Base-by-base conservation (phyloP, 2,888 invertebrate genomes). In the Congeria kusceri region DNA sequence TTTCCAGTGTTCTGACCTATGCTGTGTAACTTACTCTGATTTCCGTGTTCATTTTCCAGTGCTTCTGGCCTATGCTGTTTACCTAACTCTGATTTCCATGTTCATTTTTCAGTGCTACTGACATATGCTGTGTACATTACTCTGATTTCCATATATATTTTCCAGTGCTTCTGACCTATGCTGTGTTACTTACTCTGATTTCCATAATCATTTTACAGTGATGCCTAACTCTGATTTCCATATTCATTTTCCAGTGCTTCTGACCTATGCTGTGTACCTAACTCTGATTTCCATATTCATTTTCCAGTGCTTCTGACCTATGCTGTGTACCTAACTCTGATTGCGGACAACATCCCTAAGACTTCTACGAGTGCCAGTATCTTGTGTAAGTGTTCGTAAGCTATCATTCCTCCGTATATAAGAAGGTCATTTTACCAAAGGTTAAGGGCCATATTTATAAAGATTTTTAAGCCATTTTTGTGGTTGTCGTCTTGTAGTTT, bases 81-180 rank as follows among this genome's bases (percentile, higher is more conserved):
- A 86, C 53, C 68, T 86, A 28, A 81, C 86, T 0, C 65, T 86
- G 25, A 86, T 86, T n/a, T 9, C 83, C 3, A 39, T 39, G 3
- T 57, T 27, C n/a, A 39, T 46, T 27, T 72, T 77, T 63, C 85
- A 59, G 86, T 80, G 20, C 62, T 86, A 13, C 66, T 86, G 25
- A 84, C 86, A 23, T 86, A 86, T 28, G 86, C 86, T 29, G 86
- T 86, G 44, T 86, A 86, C 56, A 67, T 86, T 27, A 80, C 86
- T 0, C 64, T 86, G 27, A 86, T 86, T 20, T 78, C 86, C 4
- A 39, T 39, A 15, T 57, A 23, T 44, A n/a, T 11, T 27, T 72
- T 77, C 58, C 85, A 59, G 86, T 83, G 20, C 63, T 86, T 7
- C 66, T 86, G 25, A 84, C 86, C 28, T 86, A 86, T 28, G 86